Evolutionary conservation across 2,888 invertebrate genomes (phyloP).

Genomic region (Bembecia ichneumoniformis): DNA sequence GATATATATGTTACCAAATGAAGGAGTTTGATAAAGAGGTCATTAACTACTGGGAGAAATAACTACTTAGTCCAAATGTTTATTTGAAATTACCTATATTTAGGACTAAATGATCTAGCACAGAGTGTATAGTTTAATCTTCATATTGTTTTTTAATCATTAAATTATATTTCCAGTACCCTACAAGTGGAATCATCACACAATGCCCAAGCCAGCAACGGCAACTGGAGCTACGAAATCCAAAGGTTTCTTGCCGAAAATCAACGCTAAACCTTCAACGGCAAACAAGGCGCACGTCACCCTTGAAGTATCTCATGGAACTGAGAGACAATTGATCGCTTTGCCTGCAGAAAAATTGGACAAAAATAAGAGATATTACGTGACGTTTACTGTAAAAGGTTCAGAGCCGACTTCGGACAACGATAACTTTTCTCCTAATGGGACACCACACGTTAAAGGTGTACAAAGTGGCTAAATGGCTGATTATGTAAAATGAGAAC

Average conservation of each 20-base stretch:
- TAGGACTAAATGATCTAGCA: too few species aligned
- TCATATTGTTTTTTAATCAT: too few species aligned
- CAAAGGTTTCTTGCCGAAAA: conserved; percentile 79
- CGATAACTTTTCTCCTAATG: conserved; percentile 52
- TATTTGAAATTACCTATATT: too few species aligned
- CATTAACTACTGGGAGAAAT: too few species aligned
- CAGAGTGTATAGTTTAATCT: too few species aligned
- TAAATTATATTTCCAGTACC: conserved; percentile 73
- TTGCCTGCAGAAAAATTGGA: conserved; percentile 89
- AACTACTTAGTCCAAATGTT: too few species aligned
- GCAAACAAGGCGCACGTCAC: conserved; percentile 73
- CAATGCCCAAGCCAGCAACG: conserved; percentile 80
- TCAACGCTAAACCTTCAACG: conserved; percentile 60
- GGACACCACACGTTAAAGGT: conserved; percentile 50
- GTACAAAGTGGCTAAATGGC: conserved; percentile 38
- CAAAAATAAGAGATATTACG: conserved; percentile 91
- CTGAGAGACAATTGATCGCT: conserved; percentile 88
- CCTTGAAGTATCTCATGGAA: conserved; percentile 87
- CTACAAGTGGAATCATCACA: conserved; percentile 82
- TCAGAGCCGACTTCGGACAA: conserved; percentile 72
- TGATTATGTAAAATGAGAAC: too few species aligned
- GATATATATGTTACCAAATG: too few species aligned
- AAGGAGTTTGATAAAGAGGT: too few species aligned
- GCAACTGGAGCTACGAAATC: conserved; percentile 58
- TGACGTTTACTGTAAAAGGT: conserved; percentile 92